Percentiles rank a stretch among this genome's conserved stretches.
Conservation (phyloP, 2,888 invertebrate genomes). For the Sarcophaga caerulescens region DNA sequence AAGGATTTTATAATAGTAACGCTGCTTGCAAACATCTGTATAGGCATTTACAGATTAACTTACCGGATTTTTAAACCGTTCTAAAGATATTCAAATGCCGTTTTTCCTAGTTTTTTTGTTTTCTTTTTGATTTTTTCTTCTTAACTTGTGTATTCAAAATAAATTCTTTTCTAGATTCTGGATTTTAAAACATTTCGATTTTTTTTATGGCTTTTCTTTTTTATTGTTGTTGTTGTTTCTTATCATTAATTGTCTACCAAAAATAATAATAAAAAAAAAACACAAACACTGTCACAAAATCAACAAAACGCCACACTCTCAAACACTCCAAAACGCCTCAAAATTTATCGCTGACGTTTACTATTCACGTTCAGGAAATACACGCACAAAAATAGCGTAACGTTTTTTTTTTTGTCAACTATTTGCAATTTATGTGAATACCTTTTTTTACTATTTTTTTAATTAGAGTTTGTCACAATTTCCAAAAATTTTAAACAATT, state of each 20-base stretch:
- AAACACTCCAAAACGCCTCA: neutral
- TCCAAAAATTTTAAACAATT: neutral
- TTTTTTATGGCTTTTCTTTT: neutral
- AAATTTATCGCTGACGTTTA: conserved; percentile 38
- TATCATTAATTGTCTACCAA: conserved; percentile 37
- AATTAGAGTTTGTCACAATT: neutral
- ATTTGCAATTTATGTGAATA: neutral
- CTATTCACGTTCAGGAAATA: conserved; percentile 13
- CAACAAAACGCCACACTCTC: neutral
- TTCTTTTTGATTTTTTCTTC: conserved; percentile 6
- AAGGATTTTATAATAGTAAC: no score
- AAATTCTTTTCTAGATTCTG: conserved; percentile 2
- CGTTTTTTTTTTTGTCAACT: neutral
- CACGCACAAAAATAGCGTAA: neutral
- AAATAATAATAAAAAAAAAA: neutral
- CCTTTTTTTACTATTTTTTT: neutral
- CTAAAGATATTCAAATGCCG: neutral
- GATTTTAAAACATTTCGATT: neutral
- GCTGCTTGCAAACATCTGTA: no score
- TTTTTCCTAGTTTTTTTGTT: neutral
- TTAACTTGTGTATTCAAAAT: neutral
- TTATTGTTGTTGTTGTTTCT: conserved; percentile 30
- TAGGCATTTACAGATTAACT: neutral
- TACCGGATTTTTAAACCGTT: neutral
- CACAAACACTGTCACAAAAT: neutral